phyloP scores from a whole-genome alignment of 64 coral and sea anemone genomes.

The Pocillopora damicornis region DNA sequence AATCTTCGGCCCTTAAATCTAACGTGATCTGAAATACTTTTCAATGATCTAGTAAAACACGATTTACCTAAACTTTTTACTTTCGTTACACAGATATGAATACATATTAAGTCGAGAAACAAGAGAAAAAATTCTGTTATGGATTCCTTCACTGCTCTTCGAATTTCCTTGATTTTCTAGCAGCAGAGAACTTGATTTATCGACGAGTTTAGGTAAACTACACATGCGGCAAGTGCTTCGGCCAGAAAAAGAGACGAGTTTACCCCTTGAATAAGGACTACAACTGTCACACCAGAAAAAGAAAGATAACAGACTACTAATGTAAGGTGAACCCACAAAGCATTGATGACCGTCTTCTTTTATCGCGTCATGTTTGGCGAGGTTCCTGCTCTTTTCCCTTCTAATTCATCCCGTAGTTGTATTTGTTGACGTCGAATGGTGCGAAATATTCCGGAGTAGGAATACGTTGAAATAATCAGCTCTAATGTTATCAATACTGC shows the following conservation, averaged over 20 bases:
- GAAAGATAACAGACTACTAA: not conserved
- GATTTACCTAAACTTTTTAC: too few relatives aligned
- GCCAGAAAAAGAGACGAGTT: not conserved
- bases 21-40: too few relatives aligned
- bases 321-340: constrained; percentile 3
- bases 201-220: constrained; percentile 2
- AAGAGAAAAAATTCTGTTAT: not conserved
- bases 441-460: not conserved
- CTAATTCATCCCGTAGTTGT: not conserved
- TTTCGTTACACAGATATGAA: too few relatives aligned
- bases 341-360: not conserved
- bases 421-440: not conserved
- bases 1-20: too few relatives aligned
- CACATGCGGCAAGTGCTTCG: not conserved
- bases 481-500: not conserved
- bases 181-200: not conserved
- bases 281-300: not conserved
- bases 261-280: not conserved
- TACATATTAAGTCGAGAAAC: not conserved
- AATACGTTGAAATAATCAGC: not conserved
- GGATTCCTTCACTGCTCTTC: not conserved
- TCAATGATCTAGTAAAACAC: too few relatives aligned
- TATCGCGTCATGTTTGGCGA: not conserved
- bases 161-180: constrained; percentile 13
- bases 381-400: not conserved